Evolutionary conservation across 2,888 invertebrate species (phyloP).

Genomic region (Adelognathus sp.): DNA sequence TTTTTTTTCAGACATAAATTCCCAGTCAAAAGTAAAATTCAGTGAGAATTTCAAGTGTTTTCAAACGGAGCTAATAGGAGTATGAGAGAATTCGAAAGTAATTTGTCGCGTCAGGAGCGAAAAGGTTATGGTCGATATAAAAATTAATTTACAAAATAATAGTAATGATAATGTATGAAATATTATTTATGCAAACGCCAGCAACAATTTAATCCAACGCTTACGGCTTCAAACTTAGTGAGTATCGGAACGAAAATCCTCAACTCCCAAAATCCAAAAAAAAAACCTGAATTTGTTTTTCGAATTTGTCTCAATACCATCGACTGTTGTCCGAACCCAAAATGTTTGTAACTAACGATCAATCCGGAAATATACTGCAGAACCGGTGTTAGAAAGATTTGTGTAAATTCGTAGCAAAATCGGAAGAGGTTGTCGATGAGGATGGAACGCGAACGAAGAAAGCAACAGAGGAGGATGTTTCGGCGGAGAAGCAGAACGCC

Average conservation of each 20-base stretch:
- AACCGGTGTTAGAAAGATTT: constrained; percentile 42
- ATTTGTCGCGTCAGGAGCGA: not conserved
- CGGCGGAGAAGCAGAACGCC: constrained; percentile 68
- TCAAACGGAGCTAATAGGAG: too few relatives aligned
- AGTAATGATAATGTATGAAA: too few relatives aligned
- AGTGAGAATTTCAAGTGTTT: too few relatives aligned
- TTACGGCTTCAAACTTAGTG: constrained; percentile 58
- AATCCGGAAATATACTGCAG: not conserved
- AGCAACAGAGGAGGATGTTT: constrained; percentile 70
- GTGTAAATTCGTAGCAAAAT: constrained; percentile 75
- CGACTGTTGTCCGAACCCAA: not conserved
- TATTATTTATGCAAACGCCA: constrained; percentile 43
- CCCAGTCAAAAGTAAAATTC: too few relatives aligned
- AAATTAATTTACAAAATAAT: constrained; percentile 42
- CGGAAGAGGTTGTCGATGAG: constrained; percentile 79
- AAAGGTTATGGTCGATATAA: not conserved
- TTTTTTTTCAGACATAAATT: too few relatives aligned
- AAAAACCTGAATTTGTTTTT: not conserved
- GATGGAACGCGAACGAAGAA: constrained; percentile 80
- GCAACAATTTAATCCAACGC: constrained; percentile 54
- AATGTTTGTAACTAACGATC: constrained; percentile 25
- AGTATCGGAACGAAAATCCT: constrained; percentile 46
- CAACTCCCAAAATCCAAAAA: not conserved
- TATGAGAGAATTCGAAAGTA: too few relatives aligned
- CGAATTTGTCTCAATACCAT: not conserved